phyloP scores from a whole-genome alignment of 2,113 vertebrate species.

The Microcebus griseorufus region DNA sequence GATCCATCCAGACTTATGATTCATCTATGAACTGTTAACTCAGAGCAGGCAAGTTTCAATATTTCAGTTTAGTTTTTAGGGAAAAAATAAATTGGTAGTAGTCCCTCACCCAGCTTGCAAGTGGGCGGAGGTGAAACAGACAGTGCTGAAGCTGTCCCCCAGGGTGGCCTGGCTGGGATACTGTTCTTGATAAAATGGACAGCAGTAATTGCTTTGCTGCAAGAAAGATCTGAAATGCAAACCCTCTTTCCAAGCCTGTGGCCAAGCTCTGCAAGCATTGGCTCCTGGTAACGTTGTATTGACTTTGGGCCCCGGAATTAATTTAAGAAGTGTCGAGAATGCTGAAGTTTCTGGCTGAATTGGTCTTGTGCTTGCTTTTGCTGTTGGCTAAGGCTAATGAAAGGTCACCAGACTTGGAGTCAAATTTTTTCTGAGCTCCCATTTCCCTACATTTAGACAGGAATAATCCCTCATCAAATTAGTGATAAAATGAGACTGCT shows the following conservation, averaged over 20 bases:
- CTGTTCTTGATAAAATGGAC: background rate
- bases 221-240: background rate
- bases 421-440: background rate
- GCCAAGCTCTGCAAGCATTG: background rate
- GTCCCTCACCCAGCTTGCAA: background rate
- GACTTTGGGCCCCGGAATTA: background rate
- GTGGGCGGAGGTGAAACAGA: background rate
- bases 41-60: slow-evolving; percentile 1
- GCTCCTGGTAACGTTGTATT: background rate
- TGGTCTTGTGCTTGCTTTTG: background rate
- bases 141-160: background rate
- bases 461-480: background rate
- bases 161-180: background rate
- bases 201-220: background rate
- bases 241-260: background rate
- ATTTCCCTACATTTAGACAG: background rate
- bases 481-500: background rate
- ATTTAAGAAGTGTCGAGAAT: background rate
- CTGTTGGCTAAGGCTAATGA: background rate
- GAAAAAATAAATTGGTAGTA: background rate
- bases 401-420: background rate
- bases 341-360: background rate
- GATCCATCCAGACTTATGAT: slow-evolving; percentile 50
- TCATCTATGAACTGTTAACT: slow-evolving; percentile 70
- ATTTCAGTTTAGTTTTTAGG: slow-evolving; percentile 39